Percentiles rank a stretch among this genome's conserved stretches.
These are phyloP conservation scores for Melikaiella ostensackeni DNA, from an alignment of 2,888 invertebrate species.

Conservation along the genomic window DNA sequence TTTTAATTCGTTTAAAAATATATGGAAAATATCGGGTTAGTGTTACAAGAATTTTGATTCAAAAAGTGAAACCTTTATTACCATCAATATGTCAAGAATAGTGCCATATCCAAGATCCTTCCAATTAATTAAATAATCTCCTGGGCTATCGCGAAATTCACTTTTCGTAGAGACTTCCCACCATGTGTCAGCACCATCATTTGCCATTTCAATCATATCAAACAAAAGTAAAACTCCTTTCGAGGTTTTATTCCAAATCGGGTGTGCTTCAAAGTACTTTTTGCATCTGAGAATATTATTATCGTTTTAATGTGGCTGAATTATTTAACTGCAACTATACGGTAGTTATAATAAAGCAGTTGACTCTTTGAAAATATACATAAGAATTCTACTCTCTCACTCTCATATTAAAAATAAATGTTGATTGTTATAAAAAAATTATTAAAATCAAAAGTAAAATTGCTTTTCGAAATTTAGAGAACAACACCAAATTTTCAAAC, in stretches of 20 bases:
- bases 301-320: neutral
- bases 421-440: too few species aligned
- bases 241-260: slow-evolving; percentile 49
- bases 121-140: slow-evolving; percentile 64
- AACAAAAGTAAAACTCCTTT: slow-evolving; percentile 48
- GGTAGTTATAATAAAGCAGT: too few species aligned
- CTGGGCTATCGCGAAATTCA: slow-evolving; percentile 42
- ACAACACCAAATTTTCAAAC: too few species aligned
- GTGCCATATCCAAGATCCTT: slow-evolving; percentile 64
- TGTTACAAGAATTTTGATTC: neutral
- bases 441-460: too few species aligned
- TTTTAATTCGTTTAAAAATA: too few species aligned
- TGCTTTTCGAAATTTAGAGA: too few species aligned
- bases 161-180: slow-evolving; percentile 42
- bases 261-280: slow-evolving; percentile 51
- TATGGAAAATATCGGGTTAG: too few species aligned
- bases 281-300: slow-evolving; percentile 47
- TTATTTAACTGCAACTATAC: neutral
- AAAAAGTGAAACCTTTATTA: slow-evolving; percentile 43
- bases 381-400: too few species aligned
- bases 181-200: slow-evolving; percentile 50
- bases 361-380: too few species aligned
- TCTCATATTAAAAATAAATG: too few species aligned
- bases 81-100: slow-evolving; percentile 69
- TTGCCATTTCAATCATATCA: slow-evolving; percentile 47